phyloP scores from a whole-genome alignment of 2,888 invertebrate genomes.

The Cylloceria caligata region DNA sequence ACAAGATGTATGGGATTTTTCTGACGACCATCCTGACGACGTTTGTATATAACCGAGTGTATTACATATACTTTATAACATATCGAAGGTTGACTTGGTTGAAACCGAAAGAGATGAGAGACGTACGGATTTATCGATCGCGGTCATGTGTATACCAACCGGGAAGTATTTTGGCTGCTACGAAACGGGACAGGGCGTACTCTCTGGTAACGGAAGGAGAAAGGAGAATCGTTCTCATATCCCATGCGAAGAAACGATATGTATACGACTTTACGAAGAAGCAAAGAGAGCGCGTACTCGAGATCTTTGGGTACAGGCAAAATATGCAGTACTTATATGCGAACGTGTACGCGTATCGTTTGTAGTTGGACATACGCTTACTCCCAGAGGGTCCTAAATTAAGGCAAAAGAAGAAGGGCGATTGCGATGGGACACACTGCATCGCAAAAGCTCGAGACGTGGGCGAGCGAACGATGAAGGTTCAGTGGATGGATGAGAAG shows the following conservation, averaged over 20 bases:
- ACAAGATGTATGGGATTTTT: conserved; percentile 40
- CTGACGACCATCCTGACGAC: conserved; percentile 22
- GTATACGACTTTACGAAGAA: conserved; percentile 19
- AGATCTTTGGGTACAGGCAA: conserved; percentile 46
- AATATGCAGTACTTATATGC: conserved; percentile 69
- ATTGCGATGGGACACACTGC: conserved; percentile 52
- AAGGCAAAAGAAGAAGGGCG: conserved; percentile 79
- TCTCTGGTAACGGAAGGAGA: conserved; percentile 30
- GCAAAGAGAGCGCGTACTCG: conserved; percentile 1
- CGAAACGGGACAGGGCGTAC: conserved; percentile 37
- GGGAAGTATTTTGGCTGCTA: conserved; percentile 44
- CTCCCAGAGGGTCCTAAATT: conserved; percentile 78
- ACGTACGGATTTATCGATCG: conserved; percentile 48
- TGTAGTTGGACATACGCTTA: conserved; percentile 67
- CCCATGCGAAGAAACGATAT: conserved; percentile 31
- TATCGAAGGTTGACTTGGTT: conserved; percentile 12
- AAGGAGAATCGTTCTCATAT: conserved; percentile 28
- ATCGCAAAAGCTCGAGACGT: conserved; percentile 64
- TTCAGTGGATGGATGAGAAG: conserved; percentile 49
- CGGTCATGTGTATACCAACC: conserved; percentile 23
- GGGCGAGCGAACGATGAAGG: conserved; percentile 59
- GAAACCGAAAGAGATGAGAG: conserved; percentile 36
- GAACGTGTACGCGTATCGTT: conserved; percentile 51
- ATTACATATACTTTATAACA: conserved; percentile 15
- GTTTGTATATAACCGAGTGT: conserved; percentile 18